Evolutionary conservation across 2,113 vertebrate species (phyloP), one percentile per base, ranked within the genome.

Genomic region (Nestor notabilis): DNA sequence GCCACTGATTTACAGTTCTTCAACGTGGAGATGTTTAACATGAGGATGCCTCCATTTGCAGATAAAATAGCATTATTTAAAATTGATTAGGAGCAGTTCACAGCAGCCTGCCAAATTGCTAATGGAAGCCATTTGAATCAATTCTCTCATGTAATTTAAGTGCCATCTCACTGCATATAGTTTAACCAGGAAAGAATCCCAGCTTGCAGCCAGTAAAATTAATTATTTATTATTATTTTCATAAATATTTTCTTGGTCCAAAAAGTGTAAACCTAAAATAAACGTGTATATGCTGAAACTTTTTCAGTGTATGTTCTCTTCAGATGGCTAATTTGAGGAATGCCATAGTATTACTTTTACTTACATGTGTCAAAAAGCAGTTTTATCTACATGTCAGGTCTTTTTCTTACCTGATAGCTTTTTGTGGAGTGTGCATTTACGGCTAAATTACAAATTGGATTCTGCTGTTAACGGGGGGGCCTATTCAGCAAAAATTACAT

Each of bases 121-220:
- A 98, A 98, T 98, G 97, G 98, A 98, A 97, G 92, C 96, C 97
- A 97, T 98, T 98, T 96, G 98, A 98, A 98, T 98, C 98, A 98
- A 97, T 98, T 98, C 96, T 96, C 95, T 95, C 97, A 13, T 97
- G 93, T 98, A 98, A 98, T 98, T 98, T 98, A 98, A 98, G 98
- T 95, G 98, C 96, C 87, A 80, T 98, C 97, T 98, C 96, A 96
- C 47, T 92, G 95, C 95, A 87, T 97, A 97, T 96, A 97, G 96
- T 98, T 61, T 81, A 98, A 96, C 91, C 97, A 98, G 95, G 93
- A 96, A 97, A 95, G 92, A 96, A 89, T 96, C 94, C 93, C 76
- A 97, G 90, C 91, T 97, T 93, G 93, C 91, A 96, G 96, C 95
- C 94, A 90, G 93, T 75, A 41, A 88, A 95, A 84, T 98, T 97